These are phyloP conservation scores for Ectemnius cavifrons DNA, from an alignment of 2,888 invertebrate species.

Conservation along the genomic window DNA sequence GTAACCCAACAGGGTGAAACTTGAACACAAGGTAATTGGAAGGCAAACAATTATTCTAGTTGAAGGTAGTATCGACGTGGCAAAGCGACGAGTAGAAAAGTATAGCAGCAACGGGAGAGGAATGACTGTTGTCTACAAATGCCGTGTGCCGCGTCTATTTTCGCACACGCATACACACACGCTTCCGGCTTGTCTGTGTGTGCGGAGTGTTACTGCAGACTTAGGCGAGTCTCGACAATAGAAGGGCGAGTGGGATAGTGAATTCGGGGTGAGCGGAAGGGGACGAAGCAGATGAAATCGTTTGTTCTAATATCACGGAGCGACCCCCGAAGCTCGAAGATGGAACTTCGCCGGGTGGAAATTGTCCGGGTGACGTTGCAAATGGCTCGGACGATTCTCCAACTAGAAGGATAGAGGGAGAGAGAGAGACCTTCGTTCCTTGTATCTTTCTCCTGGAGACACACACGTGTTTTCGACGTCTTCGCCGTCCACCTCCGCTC, in stretches of 20 bases:
- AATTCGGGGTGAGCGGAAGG: conserved; percentile 24
- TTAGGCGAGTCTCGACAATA: conserved; percentile 11
- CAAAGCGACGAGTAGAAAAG: conserved; percentile 6
- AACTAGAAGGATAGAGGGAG: conserved; percentile 1
- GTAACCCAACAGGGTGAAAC: no score
- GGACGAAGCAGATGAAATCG: conserved; percentile 55
- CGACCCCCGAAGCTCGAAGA: conserved; percentile 52
- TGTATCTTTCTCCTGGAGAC: conserved; percentile 24
- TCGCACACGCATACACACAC: background rate
- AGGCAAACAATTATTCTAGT: background rate
- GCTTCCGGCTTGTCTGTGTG: no score
- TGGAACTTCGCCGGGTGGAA: conserved; percentile 55
- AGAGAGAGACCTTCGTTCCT: conserved; percentile 21
- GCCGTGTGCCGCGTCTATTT: conserved; percentile 11
- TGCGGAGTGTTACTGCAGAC: background rate
- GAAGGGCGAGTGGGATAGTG: conserved; percentile 6
- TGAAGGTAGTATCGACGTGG: background rate
- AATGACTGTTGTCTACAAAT: conserved; percentile 3
- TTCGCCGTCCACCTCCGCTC: conserved; percentile 15
- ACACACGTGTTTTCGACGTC: conserved; percentile 34
- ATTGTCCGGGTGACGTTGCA: conserved; percentile 59
- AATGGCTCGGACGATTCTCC: conserved; percentile 47
- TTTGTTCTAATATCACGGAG: conserved; percentile 59
- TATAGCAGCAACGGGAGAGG: conserved; percentile 13
- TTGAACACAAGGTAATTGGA: no score